A percentile compares a stretch with the other conserved stretches of the same genome.
phyloP scores from a whole-genome alignment of 2,797 vertebrate genomes.

The Spinus pinus region DNA sequence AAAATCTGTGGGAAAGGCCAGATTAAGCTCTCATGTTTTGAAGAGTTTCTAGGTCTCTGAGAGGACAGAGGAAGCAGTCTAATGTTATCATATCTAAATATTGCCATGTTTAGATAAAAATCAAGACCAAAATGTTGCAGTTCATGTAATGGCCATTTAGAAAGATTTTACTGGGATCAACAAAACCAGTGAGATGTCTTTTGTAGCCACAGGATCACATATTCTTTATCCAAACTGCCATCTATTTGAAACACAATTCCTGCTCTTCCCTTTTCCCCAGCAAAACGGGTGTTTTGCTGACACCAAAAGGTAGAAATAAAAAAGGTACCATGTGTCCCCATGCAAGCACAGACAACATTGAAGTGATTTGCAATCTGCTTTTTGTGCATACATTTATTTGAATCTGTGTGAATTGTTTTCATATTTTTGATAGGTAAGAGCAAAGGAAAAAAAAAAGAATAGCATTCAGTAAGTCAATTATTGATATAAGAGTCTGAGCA shows the following conservation, averaged over 20 bases:
- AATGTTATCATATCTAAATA: not conserved
- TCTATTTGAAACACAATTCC: not conserved
- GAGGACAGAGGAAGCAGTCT: not conserved
- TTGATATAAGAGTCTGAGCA: constrained; percentile 57
- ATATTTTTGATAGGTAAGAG: not conserved
- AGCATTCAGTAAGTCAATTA: constrained; percentile 35
- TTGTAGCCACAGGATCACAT: not conserved
- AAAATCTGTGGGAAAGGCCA: not conserved
- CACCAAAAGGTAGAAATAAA: constrained; percentile 5
- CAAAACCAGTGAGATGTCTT: not conserved
- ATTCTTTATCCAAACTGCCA: not conserved
- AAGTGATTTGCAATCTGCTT: not conserved
- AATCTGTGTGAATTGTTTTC: not conserved
- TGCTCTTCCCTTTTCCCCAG: not conserved
- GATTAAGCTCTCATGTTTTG: not conserved
- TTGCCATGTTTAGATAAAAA: not conserved
- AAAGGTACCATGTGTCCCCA: not conserved
- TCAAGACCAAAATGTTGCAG: not conserved
- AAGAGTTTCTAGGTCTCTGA: not conserved
- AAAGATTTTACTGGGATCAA: not conserved
- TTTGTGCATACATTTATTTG: not conserved
- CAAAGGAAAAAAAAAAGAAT: not conserved
- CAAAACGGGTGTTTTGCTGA: constrained; percentile 24
- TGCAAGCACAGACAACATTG: not conserved
- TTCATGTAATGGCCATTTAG: not conserved